phyloP scores from a whole-genome alignment of 2,797 vertebrate genomes.

The Australoheros facetus region DNA sequence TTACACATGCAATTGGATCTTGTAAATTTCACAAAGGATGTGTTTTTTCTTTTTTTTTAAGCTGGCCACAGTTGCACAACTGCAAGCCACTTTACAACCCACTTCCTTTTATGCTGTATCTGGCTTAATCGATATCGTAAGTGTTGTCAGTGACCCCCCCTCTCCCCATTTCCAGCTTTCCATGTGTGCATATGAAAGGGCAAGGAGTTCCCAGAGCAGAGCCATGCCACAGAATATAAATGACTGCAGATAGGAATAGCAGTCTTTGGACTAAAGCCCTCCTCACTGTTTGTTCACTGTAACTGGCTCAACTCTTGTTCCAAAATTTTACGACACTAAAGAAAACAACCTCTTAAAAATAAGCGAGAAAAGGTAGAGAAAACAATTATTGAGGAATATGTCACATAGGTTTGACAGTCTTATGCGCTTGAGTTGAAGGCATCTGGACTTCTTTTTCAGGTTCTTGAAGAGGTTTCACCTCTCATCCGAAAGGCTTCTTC shows the following conservation, averaged over 20 bases:
- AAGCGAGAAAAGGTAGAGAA: background rate
- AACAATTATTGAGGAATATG: background rate
- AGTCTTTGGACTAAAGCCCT: background rate
- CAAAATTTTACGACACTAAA: background rate
- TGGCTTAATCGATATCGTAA: background rate
- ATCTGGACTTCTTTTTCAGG: background rate
- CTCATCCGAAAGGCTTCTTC: background rate
- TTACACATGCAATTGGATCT: background rate
- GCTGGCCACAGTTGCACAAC: background rate
- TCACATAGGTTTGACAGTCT: background rate
- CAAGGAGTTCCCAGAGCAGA: background rate
- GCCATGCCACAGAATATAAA: background rate
- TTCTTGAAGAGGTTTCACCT: background rate
- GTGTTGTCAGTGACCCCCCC: background rate
- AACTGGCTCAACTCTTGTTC: background rate
- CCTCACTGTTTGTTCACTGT: background rate
- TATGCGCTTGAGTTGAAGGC: background rate
- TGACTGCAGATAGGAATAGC: background rate
- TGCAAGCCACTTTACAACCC: slow-evolving; percentile 3
- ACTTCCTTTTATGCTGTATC: background rate
- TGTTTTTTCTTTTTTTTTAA: background rate
- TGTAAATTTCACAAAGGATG: background rate
- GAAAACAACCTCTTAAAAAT: background rate
- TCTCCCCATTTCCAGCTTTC: background rate
- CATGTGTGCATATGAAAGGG: background rate